These are phyloP conservation scores for Pseudopipra pipra DNA, from an alignment of 2,113 vertebrate species.

Conservation along the genomic window DNA sequence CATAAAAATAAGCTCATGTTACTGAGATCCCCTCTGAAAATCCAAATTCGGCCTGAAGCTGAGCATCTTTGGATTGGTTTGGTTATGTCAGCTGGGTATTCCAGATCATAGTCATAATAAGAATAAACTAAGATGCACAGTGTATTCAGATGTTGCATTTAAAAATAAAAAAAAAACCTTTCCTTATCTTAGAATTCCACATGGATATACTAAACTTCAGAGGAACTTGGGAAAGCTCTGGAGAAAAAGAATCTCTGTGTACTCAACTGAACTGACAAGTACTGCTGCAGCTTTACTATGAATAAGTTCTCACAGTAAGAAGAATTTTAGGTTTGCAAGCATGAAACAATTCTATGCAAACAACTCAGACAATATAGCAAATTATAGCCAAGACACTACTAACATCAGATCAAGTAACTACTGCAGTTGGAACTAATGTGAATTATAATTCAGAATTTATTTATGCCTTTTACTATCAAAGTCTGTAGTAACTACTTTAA, in stretches of 20 bases:
- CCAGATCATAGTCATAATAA: neutral
- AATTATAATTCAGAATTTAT: neutral
- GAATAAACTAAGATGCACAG: neutral
- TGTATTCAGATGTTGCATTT: neutral
- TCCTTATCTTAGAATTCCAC: neutral
- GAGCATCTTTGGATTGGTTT: neutral
- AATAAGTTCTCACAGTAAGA: neutral
- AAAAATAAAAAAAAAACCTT: neutral
- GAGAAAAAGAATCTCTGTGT: neutral
- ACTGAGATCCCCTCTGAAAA: neutral
- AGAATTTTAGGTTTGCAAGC: neutral
- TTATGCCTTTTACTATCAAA: neutral
- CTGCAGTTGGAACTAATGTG: neutral
- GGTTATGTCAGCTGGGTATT: neutral
- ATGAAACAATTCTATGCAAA: neutral
- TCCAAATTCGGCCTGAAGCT: neutral
- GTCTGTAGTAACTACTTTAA: neutral
- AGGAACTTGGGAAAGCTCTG: neutral
- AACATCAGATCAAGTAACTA: neutral
- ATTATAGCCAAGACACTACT: neutral
- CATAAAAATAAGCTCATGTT: neutral
- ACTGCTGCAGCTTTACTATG: neutral
- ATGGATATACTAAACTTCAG: neutral
- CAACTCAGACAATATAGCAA: neutral
- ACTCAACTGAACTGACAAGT: neutral